Base-by-base conservation (phyloP, 2,797 vertebrate species). In the Borostomias antarcticus region DNA sequence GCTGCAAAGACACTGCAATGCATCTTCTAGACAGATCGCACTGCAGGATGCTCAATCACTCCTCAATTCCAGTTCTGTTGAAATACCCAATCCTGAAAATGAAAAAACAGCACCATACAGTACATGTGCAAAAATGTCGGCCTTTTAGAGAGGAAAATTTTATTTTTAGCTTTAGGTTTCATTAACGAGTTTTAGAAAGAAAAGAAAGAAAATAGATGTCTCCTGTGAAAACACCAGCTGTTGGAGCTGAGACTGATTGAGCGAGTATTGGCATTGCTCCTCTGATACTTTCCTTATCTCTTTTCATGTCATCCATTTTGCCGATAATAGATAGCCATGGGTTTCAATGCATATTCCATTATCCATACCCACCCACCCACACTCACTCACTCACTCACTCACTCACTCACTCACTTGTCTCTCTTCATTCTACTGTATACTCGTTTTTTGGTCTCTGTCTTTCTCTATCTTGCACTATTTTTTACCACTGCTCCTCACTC, bases 191-290 rank as follows among this genome's bases (percentile, higher is more conserved):
- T 79, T 73, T 77, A 32, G 76, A 29, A 56, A 30, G n/a, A 32
- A 69, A 37, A 9, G 65, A 69, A 45, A 69, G 68, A 73, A 56
- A 64, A n/a, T 52, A 37, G n/a, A 57, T n/a, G 40, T n/a, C 40
- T 45, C 40, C 26, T 10, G 25, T 43, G 15, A 40, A 40, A 53
- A 33, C 66, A 17, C 78, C 81, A 89, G 86, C 88, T 88, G 86
- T 75, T 54, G 33, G 68, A 81, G 82, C 74, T 86, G 78, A 77
- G 60, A 60, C 64, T 85, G 84, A 89, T 82, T 79, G 75, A 85
- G 79, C 72, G 70, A 72, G 66, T 82, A 83, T 84, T 81, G 78
- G 76, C 80, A 81, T 81, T 78, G 84, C 70, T 75, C 68, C 63
- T 79, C 62, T 85, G 77, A 79, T 77, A 81, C 76, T 57, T 15